These are phyloP conservation scores for Urosaurus nigricauda DNA, from an alignment of 2,797 vertebrate species.

Conservation along the genomic window DNA sequence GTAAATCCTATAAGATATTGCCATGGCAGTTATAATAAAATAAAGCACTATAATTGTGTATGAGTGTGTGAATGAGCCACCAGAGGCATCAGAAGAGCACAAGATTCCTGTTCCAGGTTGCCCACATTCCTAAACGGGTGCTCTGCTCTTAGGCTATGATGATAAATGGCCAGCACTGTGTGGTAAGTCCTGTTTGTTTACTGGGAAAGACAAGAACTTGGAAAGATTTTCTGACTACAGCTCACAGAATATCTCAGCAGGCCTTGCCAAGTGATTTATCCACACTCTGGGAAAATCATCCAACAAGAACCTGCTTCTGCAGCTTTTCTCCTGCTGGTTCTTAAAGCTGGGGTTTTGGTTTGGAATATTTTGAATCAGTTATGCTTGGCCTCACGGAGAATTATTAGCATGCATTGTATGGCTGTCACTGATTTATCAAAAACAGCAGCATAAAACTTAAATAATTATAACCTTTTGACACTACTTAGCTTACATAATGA, in stretches of 20 bases:
- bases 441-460: slow-evolving; percentile 2
- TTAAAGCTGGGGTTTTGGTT: neutral
- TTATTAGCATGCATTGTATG: too few relatives aligned
- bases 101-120: neutral
- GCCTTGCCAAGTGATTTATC: too few relatives aligned
- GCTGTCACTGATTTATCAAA: neutral
- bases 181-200: neutral
- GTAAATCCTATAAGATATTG: too few relatives aligned
- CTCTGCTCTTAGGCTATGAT: neutral
- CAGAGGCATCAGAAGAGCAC: neutral
- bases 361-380: too few relatives aligned
- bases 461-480: neutral
- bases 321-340: neutral
- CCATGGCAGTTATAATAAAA: too few relatives aligned
- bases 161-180: neutral
- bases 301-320: neutral
- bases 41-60: too few relatives aligned
- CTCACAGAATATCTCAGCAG: too few relatives aligned
- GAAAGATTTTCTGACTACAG: neutral
- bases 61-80: too few relatives aligned
- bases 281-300: neutral
- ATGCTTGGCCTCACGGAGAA: too few relatives aligned
- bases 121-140: neutral
- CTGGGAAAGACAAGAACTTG: neutral
- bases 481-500: neutral